phyloP scores from a whole-genome alignment of 1,140 invertebrate species.

The Idris sp. region DNA sequence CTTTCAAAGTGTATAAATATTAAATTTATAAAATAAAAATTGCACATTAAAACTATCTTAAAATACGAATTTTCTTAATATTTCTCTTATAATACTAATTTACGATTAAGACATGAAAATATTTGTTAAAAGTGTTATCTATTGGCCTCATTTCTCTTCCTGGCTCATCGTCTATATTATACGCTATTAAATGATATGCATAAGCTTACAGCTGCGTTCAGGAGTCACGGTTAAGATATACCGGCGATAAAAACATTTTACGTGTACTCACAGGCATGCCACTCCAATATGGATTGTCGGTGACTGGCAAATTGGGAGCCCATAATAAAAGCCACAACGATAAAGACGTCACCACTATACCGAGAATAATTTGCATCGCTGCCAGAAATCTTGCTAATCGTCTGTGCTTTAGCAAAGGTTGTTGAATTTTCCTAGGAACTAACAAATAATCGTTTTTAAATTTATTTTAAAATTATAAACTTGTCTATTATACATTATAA shows the following conservation, averaged over 20 bases:
- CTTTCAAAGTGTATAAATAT: too few species aligned
- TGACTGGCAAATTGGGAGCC: conserved; percentile 79
- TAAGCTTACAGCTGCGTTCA: conserved; percentile 44
- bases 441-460: too few species aligned
- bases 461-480: too few species aligned
- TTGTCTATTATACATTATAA: too few species aligned
- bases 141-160: conserved; percentile 37
- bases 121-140: conserved; percentile 29
- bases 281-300: conserved; percentile 83
- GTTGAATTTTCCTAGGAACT: conserved; percentile 72
- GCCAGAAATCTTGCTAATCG: conserved; percentile 80
- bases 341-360: conserved; percentile 78
- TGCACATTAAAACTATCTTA: too few species aligned
- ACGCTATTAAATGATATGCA: conserved; percentile 31
- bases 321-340: conserved; percentile 81
- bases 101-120: too few species aligned
- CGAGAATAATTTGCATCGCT: conserved; percentile 80
- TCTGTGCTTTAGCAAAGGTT: conserved; percentile 77
- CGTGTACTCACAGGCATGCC: conserved; percentile 80
- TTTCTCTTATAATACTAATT: too few species aligned
- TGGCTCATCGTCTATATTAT: conserved; percentile 35
- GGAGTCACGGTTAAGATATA: conserved; percentile 34
- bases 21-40: too few species aligned
- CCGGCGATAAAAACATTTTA: conserved; percentile 38
- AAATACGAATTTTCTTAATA: too few species aligned